Conservation (phyloP, 2,888 invertebrate genomes). For the Sicus ferrugineus region DNA sequence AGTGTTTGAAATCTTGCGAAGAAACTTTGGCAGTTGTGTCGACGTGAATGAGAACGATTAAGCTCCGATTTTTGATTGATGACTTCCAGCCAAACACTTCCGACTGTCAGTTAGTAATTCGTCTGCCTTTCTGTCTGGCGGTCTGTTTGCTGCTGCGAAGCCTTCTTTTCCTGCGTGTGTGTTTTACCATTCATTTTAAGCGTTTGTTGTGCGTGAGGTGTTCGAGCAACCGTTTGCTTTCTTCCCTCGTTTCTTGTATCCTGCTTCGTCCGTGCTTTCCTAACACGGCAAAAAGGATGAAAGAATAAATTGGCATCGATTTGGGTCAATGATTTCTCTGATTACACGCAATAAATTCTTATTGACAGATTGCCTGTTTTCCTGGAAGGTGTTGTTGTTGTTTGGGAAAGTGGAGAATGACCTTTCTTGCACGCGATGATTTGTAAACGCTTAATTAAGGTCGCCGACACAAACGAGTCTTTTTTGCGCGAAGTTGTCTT, state of each 20-base stretch:
- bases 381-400: not conserved
- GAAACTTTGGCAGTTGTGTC: too few species aligned
- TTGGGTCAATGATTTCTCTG: conserved; percentile 39
- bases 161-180: not conserved
- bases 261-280: not conserved
- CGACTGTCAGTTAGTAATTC: too few species aligned
- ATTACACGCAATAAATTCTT: conserved; percentile 39
- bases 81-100: conserved; percentile 28
- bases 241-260: not conserved
- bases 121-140: not conserved
- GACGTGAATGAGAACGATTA: conserved; percentile 31
- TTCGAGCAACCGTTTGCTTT: conserved; percentile 9
- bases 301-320: conserved; percentile 40
- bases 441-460: too few species aligned
- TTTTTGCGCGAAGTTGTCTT: too few species aligned
- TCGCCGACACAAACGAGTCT: too few species aligned
- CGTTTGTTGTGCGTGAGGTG: conserved; percentile 20
- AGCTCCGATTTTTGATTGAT: conserved; percentile 39
- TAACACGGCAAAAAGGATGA: conserved; percentile 25
- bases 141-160: not conserved
- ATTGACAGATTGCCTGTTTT: conserved; percentile 17
- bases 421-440: too few species aligned
- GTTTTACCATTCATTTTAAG: conserved; percentile 15
- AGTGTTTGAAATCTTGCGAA: too few species aligned
- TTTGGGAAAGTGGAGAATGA: too few species aligned